Conservation (phyloP, 2,113 vertebrate genomes). For the Dasyprocta punctata region DNA sequence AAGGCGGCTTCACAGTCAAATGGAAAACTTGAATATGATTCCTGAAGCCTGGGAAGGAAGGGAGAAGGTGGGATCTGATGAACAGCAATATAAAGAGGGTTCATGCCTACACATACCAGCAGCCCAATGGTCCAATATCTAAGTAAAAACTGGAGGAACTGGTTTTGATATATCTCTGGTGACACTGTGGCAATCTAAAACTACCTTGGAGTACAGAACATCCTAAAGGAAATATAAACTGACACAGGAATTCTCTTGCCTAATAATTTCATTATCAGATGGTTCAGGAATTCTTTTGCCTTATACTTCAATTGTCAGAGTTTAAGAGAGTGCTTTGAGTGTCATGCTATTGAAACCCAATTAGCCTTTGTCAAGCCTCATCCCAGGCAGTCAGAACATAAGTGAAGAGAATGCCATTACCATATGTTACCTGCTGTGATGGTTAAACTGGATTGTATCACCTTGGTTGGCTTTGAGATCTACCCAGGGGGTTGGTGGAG, state of each 20-base stretch:
- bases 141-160: not conserved
- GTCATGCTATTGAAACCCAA: not conserved
- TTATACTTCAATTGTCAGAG: not conserved
- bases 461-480: not conserved
- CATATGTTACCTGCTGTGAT: not conserved
- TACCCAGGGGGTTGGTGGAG: no score
- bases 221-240: not conserved
- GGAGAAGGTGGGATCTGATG: not conserved
- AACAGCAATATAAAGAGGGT: accelerated
- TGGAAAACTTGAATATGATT: not conserved
- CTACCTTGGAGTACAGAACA: not conserved
- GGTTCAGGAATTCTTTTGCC: not conserved
- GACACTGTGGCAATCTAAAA: not conserved
- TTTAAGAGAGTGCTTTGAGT: not conserved
- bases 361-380: not conserved
- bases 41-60: not conserved
- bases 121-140: not conserved
- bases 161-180: not conserved
- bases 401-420: not conserved
- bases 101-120: not conserved
- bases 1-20: not conserved
- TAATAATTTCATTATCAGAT: not conserved
- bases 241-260: not conserved
- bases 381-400: not conserved
- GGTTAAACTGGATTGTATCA: not conserved